phyloP scores from a whole-genome alignment of 2,888 invertebrate species.

The Xestia c-nigrum region DNA sequence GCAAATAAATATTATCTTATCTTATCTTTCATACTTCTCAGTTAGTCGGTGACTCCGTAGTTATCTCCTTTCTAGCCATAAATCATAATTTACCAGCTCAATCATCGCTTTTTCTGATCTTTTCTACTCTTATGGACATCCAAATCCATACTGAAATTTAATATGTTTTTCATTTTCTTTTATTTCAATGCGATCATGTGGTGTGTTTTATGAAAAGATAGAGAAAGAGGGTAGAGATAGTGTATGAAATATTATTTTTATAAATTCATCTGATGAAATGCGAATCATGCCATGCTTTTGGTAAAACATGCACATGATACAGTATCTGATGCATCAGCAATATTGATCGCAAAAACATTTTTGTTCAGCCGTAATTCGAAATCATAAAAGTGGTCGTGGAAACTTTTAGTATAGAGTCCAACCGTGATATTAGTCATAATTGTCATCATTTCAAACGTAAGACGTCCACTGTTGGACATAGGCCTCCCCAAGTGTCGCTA shows the following conservation, averaged over 20 bases:
- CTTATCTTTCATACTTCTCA: neutral
- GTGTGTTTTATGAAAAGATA: neutral
- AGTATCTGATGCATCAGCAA: neutral
- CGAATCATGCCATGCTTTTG: neutral
- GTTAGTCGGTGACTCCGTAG: neutral
- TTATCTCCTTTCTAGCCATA: neutral
- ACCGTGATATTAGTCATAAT: no score
- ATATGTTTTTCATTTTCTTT: neutral
- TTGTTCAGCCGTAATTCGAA: neutral
- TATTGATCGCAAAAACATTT: neutral
- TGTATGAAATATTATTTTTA: neutral
- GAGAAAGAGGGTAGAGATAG: no score
- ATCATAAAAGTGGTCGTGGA: neutral
- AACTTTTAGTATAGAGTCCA: no score
- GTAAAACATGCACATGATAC: constrained; percentile 21
- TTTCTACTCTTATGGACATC: neutral
- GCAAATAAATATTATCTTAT: no score
- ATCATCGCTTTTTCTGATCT: no score
- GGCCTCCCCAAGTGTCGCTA: no score
- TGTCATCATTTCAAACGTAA: no score
- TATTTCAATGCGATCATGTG: neutral
- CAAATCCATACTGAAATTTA: neutral
- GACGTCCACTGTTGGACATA: no score
- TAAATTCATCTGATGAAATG: constrained; percentile 15
- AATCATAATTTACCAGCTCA: neutral